Conservation (phyloP, 2,113 vertebrate genomes). For the Collichthys lucidus region DNA sequence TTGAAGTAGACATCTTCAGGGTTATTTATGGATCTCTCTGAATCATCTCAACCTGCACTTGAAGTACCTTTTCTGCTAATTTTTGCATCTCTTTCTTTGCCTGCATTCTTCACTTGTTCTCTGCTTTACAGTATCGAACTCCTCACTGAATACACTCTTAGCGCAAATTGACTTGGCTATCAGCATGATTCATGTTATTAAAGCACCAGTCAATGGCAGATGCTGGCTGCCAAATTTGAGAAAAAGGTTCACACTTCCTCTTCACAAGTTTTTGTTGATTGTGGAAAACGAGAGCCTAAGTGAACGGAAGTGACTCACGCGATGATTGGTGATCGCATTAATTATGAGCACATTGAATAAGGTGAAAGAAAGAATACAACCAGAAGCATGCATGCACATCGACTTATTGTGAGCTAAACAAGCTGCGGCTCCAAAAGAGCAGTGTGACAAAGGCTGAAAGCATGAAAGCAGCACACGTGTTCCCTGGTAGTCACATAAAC, state of each 20-base stretch:
- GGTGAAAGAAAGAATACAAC: not conserved
- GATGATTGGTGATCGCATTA: not conserved
- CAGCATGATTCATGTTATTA: slow-evolving; percentile 9
- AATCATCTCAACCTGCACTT: slow-evolving; percentile 66
- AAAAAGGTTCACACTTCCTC: slow-evolving; percentile 36
- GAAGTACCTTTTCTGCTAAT: slow-evolving; percentile 50
- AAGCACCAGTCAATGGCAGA: slow-evolving; percentile 28
- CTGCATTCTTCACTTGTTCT: slow-evolving; percentile 28
- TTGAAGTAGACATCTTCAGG: slow-evolving; percentile 69
- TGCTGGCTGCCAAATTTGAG: not conserved
- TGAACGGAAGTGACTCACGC: slow-evolving; percentile 16
- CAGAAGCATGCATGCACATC: not conserved
- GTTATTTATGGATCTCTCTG: slow-evolving; percentile 75
- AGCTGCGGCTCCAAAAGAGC: too few relatives aligned
- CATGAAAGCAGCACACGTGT: slow-evolving; percentile 40
- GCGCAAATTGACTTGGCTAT: slow-evolving; percentile 22
- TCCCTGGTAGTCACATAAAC: slow-evolving; percentile 55
- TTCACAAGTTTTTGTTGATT: slow-evolving; percentile 22
- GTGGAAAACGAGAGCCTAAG: not conserved
- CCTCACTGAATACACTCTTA: slow-evolving; percentile 14
- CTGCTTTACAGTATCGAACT: slow-evolving; percentile 1
- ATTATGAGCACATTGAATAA: slow-evolving; percentile 10
- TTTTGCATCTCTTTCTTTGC: slow-evolving; percentile 34
- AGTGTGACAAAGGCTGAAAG: slow-evolving; percentile 35
- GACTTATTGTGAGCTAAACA: slow-evolving; percentile 44